Conservation (phyloP, 2,888 invertebrate genomes). For the Stenodera caucasica region DNA sequence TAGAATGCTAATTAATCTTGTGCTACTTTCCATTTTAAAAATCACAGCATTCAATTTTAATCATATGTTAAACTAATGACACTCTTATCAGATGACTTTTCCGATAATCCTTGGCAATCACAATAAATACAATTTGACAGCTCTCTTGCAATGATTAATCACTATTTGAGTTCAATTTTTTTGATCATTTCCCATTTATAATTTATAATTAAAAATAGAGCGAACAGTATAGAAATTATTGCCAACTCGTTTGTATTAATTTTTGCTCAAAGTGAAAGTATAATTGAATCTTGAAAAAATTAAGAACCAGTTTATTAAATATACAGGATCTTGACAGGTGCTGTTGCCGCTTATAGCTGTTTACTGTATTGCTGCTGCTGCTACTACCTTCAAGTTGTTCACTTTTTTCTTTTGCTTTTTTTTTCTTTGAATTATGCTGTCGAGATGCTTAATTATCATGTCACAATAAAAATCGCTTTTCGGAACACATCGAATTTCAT, state of each 20-base stretch:
- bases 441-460: slow-evolving; percentile 12
- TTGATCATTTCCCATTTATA: too few relatives aligned
- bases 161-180: background rate
- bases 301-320: slow-evolving; percentile 13
- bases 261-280: background rate
- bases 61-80: too few relatives aligned
- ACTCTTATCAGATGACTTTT: background rate
- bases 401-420: background rate
- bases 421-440: background rate
- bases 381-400: background rate
- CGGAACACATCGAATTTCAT: slow-evolving; percentile 6
- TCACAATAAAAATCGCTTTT: slow-evolving; percentile 13
- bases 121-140: background rate
- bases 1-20: background rate
- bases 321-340: slow-evolving; percentile 9
- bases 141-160: background rate
- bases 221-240: too few relatives aligned
- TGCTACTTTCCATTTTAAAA: slow-evolving; percentile 1
- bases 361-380: slow-evolving; percentile 7
- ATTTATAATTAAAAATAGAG: too few relatives aligned
- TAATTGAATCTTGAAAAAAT: slow-evolving; percentile 7
- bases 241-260: background rate
- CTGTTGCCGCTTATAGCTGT: background rate
- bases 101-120: background rate
- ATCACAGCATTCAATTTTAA: background rate